Evolutionary conservation across 2,888 invertebrate species (phyloP), one percentile per base, ranked within the genome.

Genomic region (Dichetophora obliterata): DNA sequence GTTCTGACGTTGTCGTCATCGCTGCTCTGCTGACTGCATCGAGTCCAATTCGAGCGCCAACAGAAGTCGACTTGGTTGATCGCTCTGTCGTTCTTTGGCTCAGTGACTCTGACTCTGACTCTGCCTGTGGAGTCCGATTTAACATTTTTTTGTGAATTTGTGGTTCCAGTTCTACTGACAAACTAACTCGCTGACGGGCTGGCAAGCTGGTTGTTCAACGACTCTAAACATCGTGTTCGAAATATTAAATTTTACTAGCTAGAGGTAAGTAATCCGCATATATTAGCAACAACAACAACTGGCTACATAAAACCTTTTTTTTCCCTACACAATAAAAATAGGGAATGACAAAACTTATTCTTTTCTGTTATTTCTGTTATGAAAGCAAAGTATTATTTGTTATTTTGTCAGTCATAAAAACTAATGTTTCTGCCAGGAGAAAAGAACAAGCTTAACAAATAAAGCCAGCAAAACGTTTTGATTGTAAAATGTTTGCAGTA

Each of bases 221-320:
- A 37, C 43, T 22, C 43, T 22, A 66, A 66, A 66, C 43, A 37
- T 69, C 69, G 70, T 70, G 70, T 31, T 19, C 22, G 16, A 54
- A 70, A 70, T 70, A 70, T 70, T 70, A 70, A 70, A 70, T 70
- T 70, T 70, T 31, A 70, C 19, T 57, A 54, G 34, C 54, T 37
- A 9, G 54, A 54, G 54, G 70, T 70, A 54, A 19, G 70, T 54
- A n/a, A 34, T 43, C 22, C 43, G n/a, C 34, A 63, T 61, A 27
- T 27, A 61, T 27, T 27, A 14, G 34, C 27, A 63, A 63, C 43
- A 43, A 43, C 3, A 43, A 11, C 37, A 37, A 9, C 22, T n/a
- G n/a, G n/a, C n/a, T n/a, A n/a, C n/a, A n/a, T n/a, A n/a, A 54
- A 54, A 22, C 54, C 54, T 19, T 19, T n/a, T 5, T 6, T 22